Evolutionary conservation across 2,888 invertebrate genomes (phyloP).

Genomic region (Callimorpha dominula): DNA sequence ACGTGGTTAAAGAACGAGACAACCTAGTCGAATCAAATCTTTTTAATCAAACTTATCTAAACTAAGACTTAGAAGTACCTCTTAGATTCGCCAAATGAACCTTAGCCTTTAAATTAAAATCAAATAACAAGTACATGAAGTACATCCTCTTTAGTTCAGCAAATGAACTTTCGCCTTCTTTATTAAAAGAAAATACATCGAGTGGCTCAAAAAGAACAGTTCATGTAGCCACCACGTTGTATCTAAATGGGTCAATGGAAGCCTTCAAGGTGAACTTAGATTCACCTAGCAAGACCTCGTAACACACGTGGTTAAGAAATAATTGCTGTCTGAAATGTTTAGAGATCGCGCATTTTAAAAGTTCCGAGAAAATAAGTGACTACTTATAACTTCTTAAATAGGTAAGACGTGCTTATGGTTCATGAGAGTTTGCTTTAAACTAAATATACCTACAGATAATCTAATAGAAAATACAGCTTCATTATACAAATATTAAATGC

Average conservation of each 20-base stretch:
- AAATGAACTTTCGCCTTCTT: not conserved
- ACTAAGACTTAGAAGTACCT: not conserved
- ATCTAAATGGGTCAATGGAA: conserved; percentile 67
- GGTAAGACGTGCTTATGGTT: no score
- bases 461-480: no score
- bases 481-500: no score
- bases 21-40: conserved; percentile 1
- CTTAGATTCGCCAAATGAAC: not conserved
- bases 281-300: conserved; percentile 55
- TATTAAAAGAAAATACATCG: not conserved
- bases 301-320: conserved; percentile 31
- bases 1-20: conserved; percentile 11
- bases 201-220: not conserved
- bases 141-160: no score
- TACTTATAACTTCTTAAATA: no score
- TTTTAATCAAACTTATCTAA: not conserved
- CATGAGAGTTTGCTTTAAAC: no score
- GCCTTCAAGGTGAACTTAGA: conserved; percentile 59
- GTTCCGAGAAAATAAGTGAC: not conserved
- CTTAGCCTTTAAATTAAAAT: not conserved
- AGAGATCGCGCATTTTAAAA: conserved; percentile 18
- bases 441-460: no score
- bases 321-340: conserved; percentile 14
- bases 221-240: conserved; percentile 24
- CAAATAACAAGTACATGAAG: not conserved